phyloP scores from a whole-genome alignment of 2,888 invertebrate genomes.

The Callyntrura guangdongensis region DNA sequence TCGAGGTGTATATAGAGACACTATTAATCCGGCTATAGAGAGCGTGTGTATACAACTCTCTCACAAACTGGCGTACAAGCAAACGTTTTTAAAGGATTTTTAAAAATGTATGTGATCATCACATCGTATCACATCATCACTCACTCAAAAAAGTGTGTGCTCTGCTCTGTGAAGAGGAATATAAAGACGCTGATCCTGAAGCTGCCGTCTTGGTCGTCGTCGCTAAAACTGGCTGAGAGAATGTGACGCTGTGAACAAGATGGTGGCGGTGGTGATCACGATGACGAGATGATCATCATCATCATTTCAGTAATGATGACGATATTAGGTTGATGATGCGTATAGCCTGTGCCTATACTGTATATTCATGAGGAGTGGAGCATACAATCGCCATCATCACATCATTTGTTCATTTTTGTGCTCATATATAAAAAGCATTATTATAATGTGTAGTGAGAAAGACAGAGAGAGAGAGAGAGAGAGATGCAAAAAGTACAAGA shows the following conservation, averaged over 20 bases:
- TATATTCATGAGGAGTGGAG: constrained; percentile 71
- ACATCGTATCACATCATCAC: constrained; percentile 19
- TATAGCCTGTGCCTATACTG: constrained; percentile 68
- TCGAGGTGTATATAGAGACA: too few relatives aligned
- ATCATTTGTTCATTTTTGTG: constrained; percentile 10
- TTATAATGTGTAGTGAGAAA: too few relatives aligned
- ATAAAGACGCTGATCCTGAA: constrained; percentile 18
- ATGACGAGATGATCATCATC: constrained; percentile 61
- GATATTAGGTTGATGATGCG: constrained; percentile 80
- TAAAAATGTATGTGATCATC: constrained; percentile 49
- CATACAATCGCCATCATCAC: constrained; percentile 23
- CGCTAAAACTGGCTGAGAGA: neutral
- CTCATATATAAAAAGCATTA: neutral
- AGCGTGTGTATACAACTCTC: too few relatives aligned
- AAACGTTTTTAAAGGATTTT: constrained; percentile 28
- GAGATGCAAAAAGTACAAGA: neutral
- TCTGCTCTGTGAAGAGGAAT: neutral
- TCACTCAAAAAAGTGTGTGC: neutral
- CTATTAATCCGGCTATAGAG: too few relatives aligned
- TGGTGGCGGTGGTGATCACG: too few relatives aligned
- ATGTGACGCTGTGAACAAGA: constrained; percentile 9
- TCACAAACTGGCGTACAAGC: too few relatives aligned
- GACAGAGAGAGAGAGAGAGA: too few relatives aligned
- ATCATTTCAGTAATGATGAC: constrained; percentile 66
- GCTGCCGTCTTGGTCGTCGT: too few relatives aligned